These are phyloP conservation scores for Parapsyche elsis DNA, from an alignment of 1,140 invertebrate species.

Conservation along the genomic window DNA sequence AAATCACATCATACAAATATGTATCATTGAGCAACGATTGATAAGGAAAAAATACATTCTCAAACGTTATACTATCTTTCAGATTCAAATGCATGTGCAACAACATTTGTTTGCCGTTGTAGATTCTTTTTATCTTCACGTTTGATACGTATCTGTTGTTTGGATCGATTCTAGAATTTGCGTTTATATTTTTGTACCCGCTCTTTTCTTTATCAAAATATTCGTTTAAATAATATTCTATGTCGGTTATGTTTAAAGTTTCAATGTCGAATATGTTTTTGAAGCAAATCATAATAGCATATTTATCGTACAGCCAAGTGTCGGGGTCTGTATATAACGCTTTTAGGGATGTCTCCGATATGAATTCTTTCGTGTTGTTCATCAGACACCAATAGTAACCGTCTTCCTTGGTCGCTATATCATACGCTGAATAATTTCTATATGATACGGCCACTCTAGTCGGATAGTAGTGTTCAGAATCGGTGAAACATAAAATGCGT, in stretches of 20 bases:
- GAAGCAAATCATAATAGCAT: conserved; percentile 18
- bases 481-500: conserved; percentile 62
- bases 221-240: conserved; percentile 19
- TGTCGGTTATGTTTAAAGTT: background rate
- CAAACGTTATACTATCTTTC: background rate
- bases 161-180: background rate
- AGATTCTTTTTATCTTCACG: conserved; percentile 32
- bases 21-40: background rate
- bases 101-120: background rate
- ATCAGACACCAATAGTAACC: conserved; percentile 65
- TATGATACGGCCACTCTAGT: conserved; percentile 56
- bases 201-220: conserved; percentile 28
- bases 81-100: conserved; percentile 23
- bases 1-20: background rate
- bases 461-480: conserved; percentile 60
- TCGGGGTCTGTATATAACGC: conserved; percentile 56
- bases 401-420: conserved; percentile 58
- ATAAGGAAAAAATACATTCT: background rate
- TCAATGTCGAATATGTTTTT: background rate
- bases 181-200: background rate
- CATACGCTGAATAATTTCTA: conserved; percentile 53
- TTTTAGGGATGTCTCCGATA: conserved; percentile 59
- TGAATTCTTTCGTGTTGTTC: conserved; percentile 58
- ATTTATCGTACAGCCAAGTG: background rate
- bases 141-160: background rate